Evolutionary conservation across 2,113 vertebrate species (phyloP).

Genomic region (Polypterus bichir): DNA sequence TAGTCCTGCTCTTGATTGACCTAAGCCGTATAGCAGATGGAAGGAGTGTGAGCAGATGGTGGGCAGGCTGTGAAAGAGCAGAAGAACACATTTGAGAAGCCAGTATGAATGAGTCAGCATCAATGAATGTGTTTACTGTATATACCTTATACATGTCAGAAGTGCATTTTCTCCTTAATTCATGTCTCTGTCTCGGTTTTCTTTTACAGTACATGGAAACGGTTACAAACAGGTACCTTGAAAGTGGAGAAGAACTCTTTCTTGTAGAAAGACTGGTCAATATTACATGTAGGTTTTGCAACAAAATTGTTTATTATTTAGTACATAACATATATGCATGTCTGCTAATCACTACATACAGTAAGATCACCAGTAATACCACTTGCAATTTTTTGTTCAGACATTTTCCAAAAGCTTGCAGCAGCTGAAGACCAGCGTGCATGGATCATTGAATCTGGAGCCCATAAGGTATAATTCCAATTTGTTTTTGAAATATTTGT

Average conservation of each 20-base stretch:
- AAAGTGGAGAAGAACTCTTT: slow-evolving; percentile 47
- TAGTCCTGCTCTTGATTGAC: too few relatives aligned
- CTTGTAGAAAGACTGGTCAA: slow-evolving; percentile 63
- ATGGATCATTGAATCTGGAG: slow-evolving; percentile 56
- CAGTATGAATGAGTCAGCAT: too few relatives aligned
- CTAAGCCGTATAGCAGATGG: too few relatives aligned
- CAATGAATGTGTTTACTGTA: too few relatives aligned
- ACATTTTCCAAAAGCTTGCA: slow-evolving; percentile 77
- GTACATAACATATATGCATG: too few relatives aligned
- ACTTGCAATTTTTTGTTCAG: slow-evolving; percentile 30
- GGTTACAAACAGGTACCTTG: slow-evolving; percentile 46
- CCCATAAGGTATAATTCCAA: slow-evolving; percentile 51
- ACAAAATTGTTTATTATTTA: neutral
- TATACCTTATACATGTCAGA: too few relatives aligned
- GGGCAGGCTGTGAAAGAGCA: too few relatives aligned
- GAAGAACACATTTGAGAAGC: too few relatives aligned
- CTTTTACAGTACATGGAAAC: slow-evolving; percentile 57
- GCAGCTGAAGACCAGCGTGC: slow-evolving; percentile 55
- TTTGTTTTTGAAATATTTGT: neutral
- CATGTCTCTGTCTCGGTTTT: slow-evolving; percentile 15
- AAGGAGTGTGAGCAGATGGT: too few relatives aligned
- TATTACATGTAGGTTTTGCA: slow-evolving; percentile 62
- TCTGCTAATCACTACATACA: too few relatives aligned
- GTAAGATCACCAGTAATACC: too few relatives aligned
- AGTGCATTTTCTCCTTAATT: neutral